These are phyloP conservation scores for Bergia puertoricense DNA, from an alignment of 92 coral and sea anemone genomes.

Conservation along the genomic window DNA sequence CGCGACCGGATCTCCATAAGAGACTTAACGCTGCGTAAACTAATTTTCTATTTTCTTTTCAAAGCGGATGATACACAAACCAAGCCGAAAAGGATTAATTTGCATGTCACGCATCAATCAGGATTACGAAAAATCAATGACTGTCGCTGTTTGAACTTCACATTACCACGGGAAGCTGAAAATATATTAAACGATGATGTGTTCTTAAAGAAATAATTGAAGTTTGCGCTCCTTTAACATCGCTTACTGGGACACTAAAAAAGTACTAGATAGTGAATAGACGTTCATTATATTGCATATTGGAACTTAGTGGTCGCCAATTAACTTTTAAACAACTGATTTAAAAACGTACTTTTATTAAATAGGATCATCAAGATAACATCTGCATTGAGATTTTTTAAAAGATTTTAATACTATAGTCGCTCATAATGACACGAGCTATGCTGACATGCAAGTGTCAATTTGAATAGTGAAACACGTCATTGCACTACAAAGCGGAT, in stretches of 20 bases:
- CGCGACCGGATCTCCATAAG: not conserved
- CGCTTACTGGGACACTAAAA: not conserved
- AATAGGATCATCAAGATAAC: not conserved
- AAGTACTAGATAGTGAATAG: not conserved
- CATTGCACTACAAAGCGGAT: not conserved
- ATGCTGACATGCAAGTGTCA: not conserved
- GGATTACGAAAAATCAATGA: constrained; percentile 10
- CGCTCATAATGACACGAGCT: not conserved
- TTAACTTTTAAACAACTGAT: no score
- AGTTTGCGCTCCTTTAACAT: not conserved
- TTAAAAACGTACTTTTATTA: no score
- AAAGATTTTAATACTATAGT: not conserved
- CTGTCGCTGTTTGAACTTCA: constrained; percentile 8
- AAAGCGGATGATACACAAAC: constrained; percentile 35
- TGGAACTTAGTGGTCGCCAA: no score
- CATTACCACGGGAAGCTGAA: not conserved
- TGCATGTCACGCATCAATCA: constrained; percentile 47
- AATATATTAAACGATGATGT: not conserved
- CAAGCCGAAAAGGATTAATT: constrained; percentile 35
- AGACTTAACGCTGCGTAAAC: not conserved
- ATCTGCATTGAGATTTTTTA: not conserved
- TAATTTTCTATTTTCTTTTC: constrained; percentile 30
- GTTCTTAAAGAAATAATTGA: not conserved
- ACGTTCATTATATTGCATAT: no score
- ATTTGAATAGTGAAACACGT: no score